phyloP scores from a whole-genome alignment of 2,113 vertebrate genomes.

The Sturnira hondurensis region DNA sequence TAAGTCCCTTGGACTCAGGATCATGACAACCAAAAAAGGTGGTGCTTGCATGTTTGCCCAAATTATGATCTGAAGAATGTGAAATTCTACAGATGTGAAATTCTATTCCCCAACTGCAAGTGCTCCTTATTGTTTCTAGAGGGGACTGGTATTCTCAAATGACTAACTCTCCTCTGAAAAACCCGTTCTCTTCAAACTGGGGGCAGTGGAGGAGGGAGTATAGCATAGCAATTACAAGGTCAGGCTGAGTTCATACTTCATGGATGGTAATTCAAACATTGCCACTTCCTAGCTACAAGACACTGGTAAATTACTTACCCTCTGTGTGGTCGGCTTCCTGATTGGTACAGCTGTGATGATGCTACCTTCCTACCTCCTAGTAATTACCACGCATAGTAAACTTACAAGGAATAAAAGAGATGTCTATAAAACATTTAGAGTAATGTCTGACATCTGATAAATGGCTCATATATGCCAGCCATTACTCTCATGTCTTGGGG shows the following conservation, averaged over 20 bases:
- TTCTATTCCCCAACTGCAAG: neutral
- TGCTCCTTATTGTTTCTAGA: neutral
- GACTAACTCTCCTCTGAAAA: neutral
- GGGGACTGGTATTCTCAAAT: neutral
- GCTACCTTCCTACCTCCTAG: neutral
- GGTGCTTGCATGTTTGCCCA: neutral
- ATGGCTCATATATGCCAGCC: neutral
- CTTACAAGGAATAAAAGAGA: neutral
- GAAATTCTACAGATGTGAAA: neutral
- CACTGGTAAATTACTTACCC: neutral
- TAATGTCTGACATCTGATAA: neutral
- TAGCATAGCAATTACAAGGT: neutral
- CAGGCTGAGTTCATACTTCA: neutral
- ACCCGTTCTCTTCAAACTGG: neutral
- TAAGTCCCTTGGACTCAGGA: neutral
- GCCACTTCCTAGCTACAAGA: neutral
- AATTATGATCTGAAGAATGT: neutral
- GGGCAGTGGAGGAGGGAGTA: rapidly evolving
- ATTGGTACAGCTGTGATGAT: neutral
- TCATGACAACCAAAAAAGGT: neutral
- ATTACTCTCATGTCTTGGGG: neutral
- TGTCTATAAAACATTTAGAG: neutral
- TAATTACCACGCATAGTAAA: neutral
- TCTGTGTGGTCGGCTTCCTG: neutral
- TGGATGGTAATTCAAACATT: neutral